phyloP scores from a whole-genome alignment of 2,797 vertebrate genomes.

The Sebastes variabilis region DNA sequence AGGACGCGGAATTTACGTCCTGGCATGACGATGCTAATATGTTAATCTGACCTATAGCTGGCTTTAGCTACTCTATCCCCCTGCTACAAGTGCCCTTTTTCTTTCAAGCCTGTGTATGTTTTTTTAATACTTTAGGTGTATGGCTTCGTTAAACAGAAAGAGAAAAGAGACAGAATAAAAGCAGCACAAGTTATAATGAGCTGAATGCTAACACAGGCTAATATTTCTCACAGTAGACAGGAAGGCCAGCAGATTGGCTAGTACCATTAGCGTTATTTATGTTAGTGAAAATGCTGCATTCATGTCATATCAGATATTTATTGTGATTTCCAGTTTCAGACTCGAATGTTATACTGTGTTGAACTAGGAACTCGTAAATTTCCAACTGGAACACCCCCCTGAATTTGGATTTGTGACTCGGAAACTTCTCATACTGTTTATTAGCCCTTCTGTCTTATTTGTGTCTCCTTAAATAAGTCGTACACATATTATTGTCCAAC shows the following conservation, averaged over 20 bases:
- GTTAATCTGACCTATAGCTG: slow-evolving; percentile 55
- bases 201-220: slow-evolving; percentile 59
- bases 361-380: background rate
- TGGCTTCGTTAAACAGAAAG: slow-evolving; percentile 42
- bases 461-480: no score
- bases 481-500: no score
- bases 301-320: slow-evolving; percentile 19
- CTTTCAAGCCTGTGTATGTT: slow-evolving; percentile 39
- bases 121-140: slow-evolving; percentile 59
- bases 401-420: no score
- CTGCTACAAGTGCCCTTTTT: slow-evolving; percentile 28
- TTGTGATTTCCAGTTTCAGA: background rate
- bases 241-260: slow-evolving; percentile 58
- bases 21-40: slow-evolving; percentile 44
- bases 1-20: slow-evolving; percentile 44
- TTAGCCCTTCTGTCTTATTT: no score
- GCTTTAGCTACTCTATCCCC: slow-evolving; percentile 21
- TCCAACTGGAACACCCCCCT: no score
- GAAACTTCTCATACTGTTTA: no score
- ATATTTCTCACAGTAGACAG: slow-evolving; percentile 71
- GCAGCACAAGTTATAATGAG: slow-evolving; percentile 10
- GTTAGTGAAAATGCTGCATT: slow-evolving; percentile 34
- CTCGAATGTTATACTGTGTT: background rate
- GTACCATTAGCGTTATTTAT: slow-evolving; percentile 43
- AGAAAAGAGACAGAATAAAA: slow-evolving; percentile 7